Evolutionary conservation across 1,140 invertebrate genomes (phyloP), one percentile per base, ranked within the genome.

Genomic region (Hydropsyche tenuis): DNA sequence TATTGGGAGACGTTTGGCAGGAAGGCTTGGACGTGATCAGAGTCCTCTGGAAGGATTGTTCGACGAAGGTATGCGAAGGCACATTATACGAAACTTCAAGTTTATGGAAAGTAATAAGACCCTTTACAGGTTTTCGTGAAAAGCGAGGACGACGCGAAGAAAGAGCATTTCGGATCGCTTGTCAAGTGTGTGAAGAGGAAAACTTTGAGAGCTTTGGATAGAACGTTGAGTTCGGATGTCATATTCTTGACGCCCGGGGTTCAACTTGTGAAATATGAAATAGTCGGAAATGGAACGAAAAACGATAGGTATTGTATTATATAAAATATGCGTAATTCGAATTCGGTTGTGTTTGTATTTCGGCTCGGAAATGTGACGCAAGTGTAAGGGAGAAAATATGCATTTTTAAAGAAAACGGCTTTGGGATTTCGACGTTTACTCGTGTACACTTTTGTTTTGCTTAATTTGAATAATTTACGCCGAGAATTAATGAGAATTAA

Each of bases 11-110:
- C 75, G 74, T 85, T 45, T 85, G 84, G 85, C 72, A 83, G 0
- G 83, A 85, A 72, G 82, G 85, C 7, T 78, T 81, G 16, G 83
- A 85, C 73, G 76, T 84, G 7, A 66, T 83, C 0, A 79, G 79
- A 66, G 82, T 86, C 60, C 80, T 86, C 60, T 86, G 84, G 85
- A 79, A 80, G 37, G 83, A 85, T 73, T 86, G 85, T 65, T 82
- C 84, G n/a, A 85, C 82, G 68, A 84, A 83, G 76, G 85, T 86
- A 81, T 72, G 5, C 37, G 45, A 48, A 48, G 3, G 14, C 4
- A 16, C 2, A 16, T 7, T 20, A 23, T 56, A 56, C 20, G 16
- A 48, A 56, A 56, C 51, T 1, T 56, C 18, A 4, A 16, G 51
- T 56, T 51, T 51, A 43, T 43, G 37, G 12, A 3, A 48, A 48